A percentile compares a stretch with the other conserved stretches of the same genome.
Evolutionary conservation across 2,888 invertebrate species (phyloP).

Genomic region (Melanophora roralis): DNA sequence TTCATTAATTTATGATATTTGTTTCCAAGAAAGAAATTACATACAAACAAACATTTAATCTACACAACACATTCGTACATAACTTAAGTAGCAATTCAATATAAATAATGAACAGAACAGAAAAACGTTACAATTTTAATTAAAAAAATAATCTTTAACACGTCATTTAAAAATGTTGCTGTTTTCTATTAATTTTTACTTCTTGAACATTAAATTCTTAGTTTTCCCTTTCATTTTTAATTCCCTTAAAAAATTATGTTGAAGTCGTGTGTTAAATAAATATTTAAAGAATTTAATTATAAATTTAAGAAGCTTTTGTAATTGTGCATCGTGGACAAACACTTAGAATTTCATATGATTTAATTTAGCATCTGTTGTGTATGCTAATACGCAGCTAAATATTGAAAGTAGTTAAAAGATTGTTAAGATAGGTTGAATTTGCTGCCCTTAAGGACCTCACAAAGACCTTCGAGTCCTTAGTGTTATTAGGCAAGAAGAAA

Average conservation of each 20-base stretch:
- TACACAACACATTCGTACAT: background rate
- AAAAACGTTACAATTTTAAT: constrained; percentile 46
- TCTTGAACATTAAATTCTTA: background rate
- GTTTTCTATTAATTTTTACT: constrained; percentile 48
- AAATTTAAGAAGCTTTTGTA: no score
- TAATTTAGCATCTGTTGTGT: no score
- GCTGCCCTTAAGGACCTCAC: no score
- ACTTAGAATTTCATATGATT: no score
- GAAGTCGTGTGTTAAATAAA: no score
- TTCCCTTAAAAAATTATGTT: constrained; percentile 5
- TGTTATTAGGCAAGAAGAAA: no score
- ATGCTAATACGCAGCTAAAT: no score
- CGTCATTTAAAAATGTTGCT: constrained; percentile 58
- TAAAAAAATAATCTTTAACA: constrained; percentile 61
- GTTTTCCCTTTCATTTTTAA: background rate
- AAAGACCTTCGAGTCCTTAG: no score
- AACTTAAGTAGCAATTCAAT: background rate
- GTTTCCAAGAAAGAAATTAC: constrained; percentile 43
- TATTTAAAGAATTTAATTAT: no score
- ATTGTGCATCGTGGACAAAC: no score
- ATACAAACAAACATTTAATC: background rate
- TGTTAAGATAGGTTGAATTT: no score
- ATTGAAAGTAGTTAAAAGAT: no score
- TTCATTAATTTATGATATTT: constrained; percentile 61
- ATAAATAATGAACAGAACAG: constrained; percentile 6